Percentiles rank a stretch among this genome's conserved stretches.
Conservation (phyloP, 2,797 vertebrate genomes). For the Sebastes elongatus region DNA sequence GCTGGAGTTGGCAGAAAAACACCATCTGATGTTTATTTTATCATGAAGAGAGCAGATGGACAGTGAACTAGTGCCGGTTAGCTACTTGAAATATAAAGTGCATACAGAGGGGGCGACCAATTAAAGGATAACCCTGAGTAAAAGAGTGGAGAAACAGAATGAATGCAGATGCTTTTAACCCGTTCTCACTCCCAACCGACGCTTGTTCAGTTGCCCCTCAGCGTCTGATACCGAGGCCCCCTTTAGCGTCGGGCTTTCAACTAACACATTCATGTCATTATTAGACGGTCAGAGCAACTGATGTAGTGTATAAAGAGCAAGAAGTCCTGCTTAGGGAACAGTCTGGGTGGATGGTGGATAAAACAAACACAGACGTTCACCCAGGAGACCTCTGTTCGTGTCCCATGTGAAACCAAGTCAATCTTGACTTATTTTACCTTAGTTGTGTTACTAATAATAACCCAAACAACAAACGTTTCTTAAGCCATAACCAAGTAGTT, state of each 20-base stretch:
- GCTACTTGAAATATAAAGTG: neutral
- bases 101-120: neutral
- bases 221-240: too few species aligned
- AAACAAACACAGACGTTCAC: neutral
- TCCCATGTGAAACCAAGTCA: neutral
- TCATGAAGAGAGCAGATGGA: conserved; percentile 23
- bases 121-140: neutral
- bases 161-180: neutral
- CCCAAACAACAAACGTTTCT: too few species aligned
- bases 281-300: too few species aligned
- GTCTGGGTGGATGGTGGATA: neutral
- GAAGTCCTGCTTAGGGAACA: neutral
- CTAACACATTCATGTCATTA: too few species aligned
- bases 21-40: conserved; percentile 27
- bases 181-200: too few species aligned
- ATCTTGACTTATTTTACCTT: neutral
- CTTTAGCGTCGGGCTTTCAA: too few species aligned
- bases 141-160: neutral
- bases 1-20: conserved; percentile 20
- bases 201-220: too few species aligned
- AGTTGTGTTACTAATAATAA: too few species aligned
- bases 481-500: too few species aligned
- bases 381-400: neutral
- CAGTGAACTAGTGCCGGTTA: neutral
- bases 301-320: neutral